Evolutionary conservation across 2,797 vertebrate species (phyloP).

Genomic region (Leptatherina wallacei): DNA sequence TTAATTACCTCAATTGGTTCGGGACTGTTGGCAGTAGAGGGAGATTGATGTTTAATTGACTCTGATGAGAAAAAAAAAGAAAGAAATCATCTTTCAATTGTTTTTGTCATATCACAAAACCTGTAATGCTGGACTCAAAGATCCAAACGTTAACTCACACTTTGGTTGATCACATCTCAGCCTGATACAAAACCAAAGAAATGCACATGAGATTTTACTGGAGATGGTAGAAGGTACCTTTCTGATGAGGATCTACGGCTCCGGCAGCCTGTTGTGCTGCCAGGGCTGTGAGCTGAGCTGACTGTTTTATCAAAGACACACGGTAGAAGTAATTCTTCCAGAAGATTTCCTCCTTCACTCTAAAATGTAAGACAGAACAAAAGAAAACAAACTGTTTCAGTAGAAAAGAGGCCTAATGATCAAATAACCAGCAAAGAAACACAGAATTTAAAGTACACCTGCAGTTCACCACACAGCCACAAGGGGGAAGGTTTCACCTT

Average conservation of each 20-base stretch:
- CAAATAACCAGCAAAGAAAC: too few relatives aligned
- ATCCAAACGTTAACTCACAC: neutral
- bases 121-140: neutral
- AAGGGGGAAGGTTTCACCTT: too few relatives aligned
- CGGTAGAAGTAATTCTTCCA: conserved; percentile 98
- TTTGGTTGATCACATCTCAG: neutral
- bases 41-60: conserved; percentile 59
- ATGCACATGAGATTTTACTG: neutral
- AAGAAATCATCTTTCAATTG: neutral
- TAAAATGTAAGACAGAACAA: conserved; percentile 55
- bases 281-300: conserved; percentile 90
- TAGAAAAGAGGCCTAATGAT: neutral
- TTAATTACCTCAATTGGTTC: conserved; percentile 67
- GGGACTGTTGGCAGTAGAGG: conserved; percentile 41
- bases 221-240: conserved; percentile 24
- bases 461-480: too few relatives aligned
- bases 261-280: conserved; percentile 87
- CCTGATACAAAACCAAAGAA: neutral
- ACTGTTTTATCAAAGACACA: conserved; percentile 93
- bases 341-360: conserved; percentile 92
- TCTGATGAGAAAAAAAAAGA: conserved; percentile 44
- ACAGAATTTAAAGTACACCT: too few relatives aligned
- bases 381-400: neutral
- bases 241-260: conserved; percentile 46
- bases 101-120: neutral